Base-by-base conservation (phyloP, 2,113 vertebrate genomes). In the Azemiops feae region DNA sequence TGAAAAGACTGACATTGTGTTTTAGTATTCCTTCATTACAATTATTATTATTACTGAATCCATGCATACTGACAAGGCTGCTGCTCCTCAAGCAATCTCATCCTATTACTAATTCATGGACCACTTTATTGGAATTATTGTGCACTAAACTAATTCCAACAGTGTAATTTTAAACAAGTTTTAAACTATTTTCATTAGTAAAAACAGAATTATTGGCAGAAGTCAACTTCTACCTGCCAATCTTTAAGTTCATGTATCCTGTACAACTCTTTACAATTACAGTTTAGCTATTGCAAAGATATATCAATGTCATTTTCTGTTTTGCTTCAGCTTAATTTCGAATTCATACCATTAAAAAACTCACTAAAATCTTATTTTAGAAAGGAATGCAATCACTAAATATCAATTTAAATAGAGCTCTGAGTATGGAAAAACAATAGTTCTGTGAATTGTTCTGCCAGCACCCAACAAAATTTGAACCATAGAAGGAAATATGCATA, bases 21-120 rank as follows among this genome's bases (percentile, higher is more conserved):
- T 97, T 97, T 97, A 97, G 95, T 97, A 93, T 96, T 97, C 97
- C 95, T 96, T 97, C 94, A 96, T 96, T 96, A 97, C 98, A 97
- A 98, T 98, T 98, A 97, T 95, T 95, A 96, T 96, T 97, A 97
- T 97, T 97, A 97, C 96, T 95, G 95, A 96, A 97, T 97, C 95
- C 95, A 95, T 96, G 95, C 97, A 96, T 96, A 96, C 96, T 95
- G 96, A 96, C 94, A 96, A 97, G 95, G 96, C 96, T 97, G 90
- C 89, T 95, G 89, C 93, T 97, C 94, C 96, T 95, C 52, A 64
- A 96, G 96, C 97, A 96, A 96, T 95, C 94, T 95, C 94, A 96
- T 96, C 93, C 89, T 94, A 95, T 94, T 96, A 95, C 96, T 98
- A 97, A 97, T 95, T 94, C 55, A 16, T 92, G 85, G 96, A 94